Evolutionary conservation across 2,888 invertebrate genomes (phyloP), one percentile per base, ranked within the genome.

Genomic region (Drosophila pseudotalamancana): DNA sequence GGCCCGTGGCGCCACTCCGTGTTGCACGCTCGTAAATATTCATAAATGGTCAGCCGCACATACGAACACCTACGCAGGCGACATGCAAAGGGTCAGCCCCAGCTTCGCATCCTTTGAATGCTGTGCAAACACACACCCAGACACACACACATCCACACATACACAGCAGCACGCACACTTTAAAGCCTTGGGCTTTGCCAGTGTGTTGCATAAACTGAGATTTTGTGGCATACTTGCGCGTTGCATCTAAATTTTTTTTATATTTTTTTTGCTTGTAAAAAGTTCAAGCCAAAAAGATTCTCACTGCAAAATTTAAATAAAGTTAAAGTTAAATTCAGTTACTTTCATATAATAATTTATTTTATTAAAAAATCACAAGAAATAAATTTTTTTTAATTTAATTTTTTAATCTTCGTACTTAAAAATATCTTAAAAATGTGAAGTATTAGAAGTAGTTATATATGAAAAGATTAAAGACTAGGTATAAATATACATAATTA

Each of bases 21-120:
- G 43, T 27, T 51, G 51, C 45, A 32, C 16, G 27, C 46, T 35
- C 42, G 56, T 57, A 66, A 63, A 63, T 64, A 64, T 53, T 59
- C 56, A 66, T 66, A 66, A 57, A 53, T 50, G 57, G 51, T 57
- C 57, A 56, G 34, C 43, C 29, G 42, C 46, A 49, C 14, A 23
- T 16, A 23, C 21, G 16, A 32, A 23, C 16, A 21, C 34, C 32
- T 16, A 11, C 40, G 21, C 18, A n/a, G n/a, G n/a, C 16, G 18
- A 23, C 31, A 16, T 4, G 9, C 12, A 6, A 40, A 43, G 34
- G 25, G 18, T 21, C 43, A 54, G 23, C 18, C n/a, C 4, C 18
- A 31, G 23, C 29, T 11, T 14, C 37, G 48, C 31, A 40, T 40
- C 56, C 39, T 56, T 40, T 49, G 49, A 46, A 39, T 25, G 27